These are phyloP conservation scores for Epirrhoe alternata DNA, from an alignment of 2,888 invertebrate genomes.

Conservation along the genomic window DNA sequence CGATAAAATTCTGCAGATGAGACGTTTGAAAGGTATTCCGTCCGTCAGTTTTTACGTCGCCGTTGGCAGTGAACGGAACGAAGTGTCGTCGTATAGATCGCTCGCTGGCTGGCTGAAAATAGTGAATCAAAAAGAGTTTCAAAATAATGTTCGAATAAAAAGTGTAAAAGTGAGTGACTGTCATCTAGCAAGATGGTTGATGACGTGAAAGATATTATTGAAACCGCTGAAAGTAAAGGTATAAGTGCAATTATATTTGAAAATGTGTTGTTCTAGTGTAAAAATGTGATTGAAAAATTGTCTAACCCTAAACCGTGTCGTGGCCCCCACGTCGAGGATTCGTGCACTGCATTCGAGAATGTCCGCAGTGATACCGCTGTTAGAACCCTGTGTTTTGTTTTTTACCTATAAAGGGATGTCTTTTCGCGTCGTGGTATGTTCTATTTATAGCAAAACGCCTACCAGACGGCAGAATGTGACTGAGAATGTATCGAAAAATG, in stretches of 20 bases:
- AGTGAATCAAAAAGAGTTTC: constrained; percentile 84
- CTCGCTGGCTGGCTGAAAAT: constrained; percentile 83
- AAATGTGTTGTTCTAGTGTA: constrained; percentile 78
- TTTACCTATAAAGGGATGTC: constrained; percentile 79
- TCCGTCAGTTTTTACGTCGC: constrained; percentile 62
- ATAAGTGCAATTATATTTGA: constrained; percentile 77
- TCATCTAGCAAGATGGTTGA: constrained; percentile 85
- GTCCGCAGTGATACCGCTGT: constrained; percentile 73
- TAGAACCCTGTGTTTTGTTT: constrained; percentile 78
- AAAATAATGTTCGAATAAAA: constrained; percentile 84
- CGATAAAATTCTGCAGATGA: constrained; percentile 47
- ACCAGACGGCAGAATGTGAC: constrained; percentile 71
- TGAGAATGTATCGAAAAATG: constrained; percentile 66
- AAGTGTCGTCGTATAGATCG: constrained; percentile 83
- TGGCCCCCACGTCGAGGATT: constrained; percentile 82
- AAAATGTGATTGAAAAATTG: constrained; percentile 77
- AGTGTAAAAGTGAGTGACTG: constrained; percentile 82
- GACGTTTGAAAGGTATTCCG: constrained; percentile 46
- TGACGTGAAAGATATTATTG: constrained; percentile 83
- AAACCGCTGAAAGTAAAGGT: constrained; percentile 84
- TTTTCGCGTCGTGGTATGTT: constrained; percentile 82
- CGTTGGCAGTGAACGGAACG: constrained; percentile 81
- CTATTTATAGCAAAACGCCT: constrained; percentile 78
- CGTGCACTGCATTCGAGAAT: constrained; percentile 79
- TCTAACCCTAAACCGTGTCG: constrained; percentile 84